These are phyloP conservation scores for Alligator mississippiensis DNA, from an alignment of 2,113 vertebrate species.

Conservation along the genomic window DNA sequence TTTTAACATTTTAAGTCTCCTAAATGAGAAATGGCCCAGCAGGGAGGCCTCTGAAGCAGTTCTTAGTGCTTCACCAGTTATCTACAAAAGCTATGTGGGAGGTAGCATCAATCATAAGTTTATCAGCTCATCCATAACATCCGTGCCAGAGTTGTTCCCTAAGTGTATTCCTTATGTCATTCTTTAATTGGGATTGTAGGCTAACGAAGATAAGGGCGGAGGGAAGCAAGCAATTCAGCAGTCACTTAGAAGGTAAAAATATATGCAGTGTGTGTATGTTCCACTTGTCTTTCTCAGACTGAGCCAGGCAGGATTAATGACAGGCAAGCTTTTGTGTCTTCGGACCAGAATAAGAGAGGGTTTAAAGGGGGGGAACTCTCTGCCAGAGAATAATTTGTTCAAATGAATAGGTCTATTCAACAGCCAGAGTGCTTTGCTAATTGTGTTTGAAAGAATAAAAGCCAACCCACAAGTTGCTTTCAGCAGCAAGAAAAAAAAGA, in stretches of 20 bases:
- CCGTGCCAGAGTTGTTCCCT: constrained; percentile 33
- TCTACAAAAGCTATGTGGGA: constrained; percentile 59
- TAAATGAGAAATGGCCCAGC: neutral
- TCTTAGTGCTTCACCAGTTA: constrained; percentile 45
- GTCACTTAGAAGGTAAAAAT: constrained; percentile 33
- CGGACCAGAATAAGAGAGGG: constrained; percentile 51
- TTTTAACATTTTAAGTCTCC: constrained; percentile 13
- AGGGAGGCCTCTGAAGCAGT: neutral
- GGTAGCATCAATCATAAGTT: constrained; percentile 54
- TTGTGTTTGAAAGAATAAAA: constrained; percentile 79
- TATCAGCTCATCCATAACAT: constrained; percentile 61
- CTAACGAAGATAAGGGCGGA: constrained; percentile 22
- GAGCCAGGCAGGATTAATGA: constrained; percentile 53
- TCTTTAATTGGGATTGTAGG: constrained; percentile 54
- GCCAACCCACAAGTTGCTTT: constrained; percentile 72
- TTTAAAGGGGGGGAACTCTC: neutral
- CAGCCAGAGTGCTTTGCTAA: constrained; percentile 77
- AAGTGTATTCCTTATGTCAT: constrained; percentile 57
- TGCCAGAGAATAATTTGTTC: constrained; percentile 80
- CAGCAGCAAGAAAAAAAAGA: constrained; percentile 63
- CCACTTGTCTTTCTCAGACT: constrained; percentile 48
- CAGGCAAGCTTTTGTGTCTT: constrained; percentile 73
- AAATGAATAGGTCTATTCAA: constrained; percentile 82
- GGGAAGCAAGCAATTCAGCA: constrained; percentile 30
- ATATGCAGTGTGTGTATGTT: constrained; percentile 23